Conservation (phyloP, 2,113 vertebrate species). For the Barbus barbus region DNA sequence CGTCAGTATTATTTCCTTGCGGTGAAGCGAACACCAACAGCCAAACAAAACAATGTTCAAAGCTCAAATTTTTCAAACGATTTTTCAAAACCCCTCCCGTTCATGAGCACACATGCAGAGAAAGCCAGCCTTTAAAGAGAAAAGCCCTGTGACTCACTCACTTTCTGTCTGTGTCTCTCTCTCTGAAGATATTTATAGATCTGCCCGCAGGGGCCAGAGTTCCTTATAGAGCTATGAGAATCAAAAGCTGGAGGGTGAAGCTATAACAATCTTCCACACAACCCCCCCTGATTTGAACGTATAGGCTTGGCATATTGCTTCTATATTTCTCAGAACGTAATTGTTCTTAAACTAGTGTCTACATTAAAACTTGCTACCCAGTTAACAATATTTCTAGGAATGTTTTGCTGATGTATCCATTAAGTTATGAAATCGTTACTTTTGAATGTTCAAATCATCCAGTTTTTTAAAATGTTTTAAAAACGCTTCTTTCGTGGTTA, state of each 20-base stretch:
- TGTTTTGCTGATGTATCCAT: neutral
- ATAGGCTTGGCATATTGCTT: neutral
- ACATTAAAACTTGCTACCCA: neutral
- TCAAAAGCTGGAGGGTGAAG: neutral
- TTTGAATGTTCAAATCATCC: neutral
- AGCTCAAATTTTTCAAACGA: neutral
- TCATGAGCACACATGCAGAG: neutral
- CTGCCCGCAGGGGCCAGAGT: neutral
- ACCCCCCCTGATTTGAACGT: neutral
- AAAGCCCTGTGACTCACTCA: constrained; percentile 13
- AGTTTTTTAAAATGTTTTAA: neutral
- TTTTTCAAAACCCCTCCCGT: neutral
- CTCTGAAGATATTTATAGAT: constrained; percentile 41
- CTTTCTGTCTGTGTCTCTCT: neutral
- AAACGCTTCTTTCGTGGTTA: neutral
- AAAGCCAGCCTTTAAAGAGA: constrained; percentile 16
- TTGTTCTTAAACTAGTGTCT: neutral
- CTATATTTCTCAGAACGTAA: neutral
- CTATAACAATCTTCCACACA: neutral
- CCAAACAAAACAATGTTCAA: neutral
- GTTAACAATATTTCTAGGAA: neutral
- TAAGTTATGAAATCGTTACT: neutral
- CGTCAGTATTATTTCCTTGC: neutral
- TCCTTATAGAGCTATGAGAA: constrained; percentile 10
- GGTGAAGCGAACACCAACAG: neutral